A percentile compares a stretch with the other conserved stretches of the same genome.
Conservation (phyloP, 2,888 invertebrate genomes). For the Geotrupes spiniger region DNA sequence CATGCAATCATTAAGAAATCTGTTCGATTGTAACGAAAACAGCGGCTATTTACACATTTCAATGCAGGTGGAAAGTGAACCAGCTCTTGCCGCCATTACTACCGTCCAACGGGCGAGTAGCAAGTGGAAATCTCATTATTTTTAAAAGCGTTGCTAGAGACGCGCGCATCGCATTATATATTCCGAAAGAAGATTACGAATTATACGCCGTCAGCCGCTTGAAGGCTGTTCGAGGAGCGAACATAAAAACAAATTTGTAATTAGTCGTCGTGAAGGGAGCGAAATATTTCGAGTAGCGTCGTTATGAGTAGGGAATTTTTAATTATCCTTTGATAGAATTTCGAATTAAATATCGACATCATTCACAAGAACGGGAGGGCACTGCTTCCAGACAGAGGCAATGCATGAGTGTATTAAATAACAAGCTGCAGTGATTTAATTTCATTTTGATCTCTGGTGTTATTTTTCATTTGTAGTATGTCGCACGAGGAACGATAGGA, state of each 20-base stretch:
- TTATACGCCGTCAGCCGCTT: conserved; percentile 25
- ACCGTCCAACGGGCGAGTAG: neutral
- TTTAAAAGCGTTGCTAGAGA: conserved; percentile 33
- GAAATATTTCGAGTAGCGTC: neutral
- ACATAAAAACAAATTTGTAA: conserved; percentile 12
- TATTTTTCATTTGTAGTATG: too few species aligned
- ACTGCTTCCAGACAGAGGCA: too few species aligned
- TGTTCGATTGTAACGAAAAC: too few species aligned
- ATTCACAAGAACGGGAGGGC: too few species aligned
- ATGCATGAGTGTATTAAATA: too few species aligned
- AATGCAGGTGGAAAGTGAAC: too few species aligned
- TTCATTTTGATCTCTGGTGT: too few species aligned
- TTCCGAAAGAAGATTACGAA: conserved; percentile 35
- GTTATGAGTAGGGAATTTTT: conserved; percentile 10
- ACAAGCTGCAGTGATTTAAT: too few species aligned
- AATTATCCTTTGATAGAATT: conserved; percentile 7
- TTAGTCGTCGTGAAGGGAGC: conserved; percentile 8
- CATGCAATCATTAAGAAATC: too few species aligned
- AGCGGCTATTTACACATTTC: too few species aligned
- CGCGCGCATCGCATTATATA: conserved; percentile 33
- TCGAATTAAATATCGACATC: too few species aligned
- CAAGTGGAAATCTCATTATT: conserved; percentile 37
- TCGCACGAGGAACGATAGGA: too few species aligned
- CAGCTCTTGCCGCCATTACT: conserved; percentile 19
- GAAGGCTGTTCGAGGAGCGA: neutral